Evolutionary conservation across 1,140 invertebrate species (phyloP), one percentile per base, ranked within the genome.

Genomic region (Matsumurasca onukii): DNA sequence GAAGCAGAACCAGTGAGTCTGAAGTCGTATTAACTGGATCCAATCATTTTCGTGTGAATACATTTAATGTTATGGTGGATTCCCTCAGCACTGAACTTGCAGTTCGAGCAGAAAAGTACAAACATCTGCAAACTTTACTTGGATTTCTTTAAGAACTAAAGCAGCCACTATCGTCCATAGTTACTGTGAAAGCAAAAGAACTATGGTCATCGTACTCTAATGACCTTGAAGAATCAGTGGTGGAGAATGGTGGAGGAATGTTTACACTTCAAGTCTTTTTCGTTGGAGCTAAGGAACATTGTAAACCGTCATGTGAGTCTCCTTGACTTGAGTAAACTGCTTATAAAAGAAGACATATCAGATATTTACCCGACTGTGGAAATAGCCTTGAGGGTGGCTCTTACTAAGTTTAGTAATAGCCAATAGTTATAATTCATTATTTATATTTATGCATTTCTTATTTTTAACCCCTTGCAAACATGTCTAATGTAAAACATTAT

Each of bases 71-170:
- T n/a, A n/a, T n/a, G n/a, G n/a, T n/a, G n/a, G n/a, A n/a, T n/a
- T n/a, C n/a, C n/a, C n/a, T n/a, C n/a, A n/a, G n/a, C n/a, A n/a
- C n/a, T n/a, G n/a, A n/a, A n/a, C n/a, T n/a, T n/a, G n/a, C n/a
- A n/a, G n/a, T n/a, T n/a, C n/a, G n/a, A n/a, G n/a, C n/a, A n/a
- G n/a, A n/a, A n/a, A n/a, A n/a, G n/a, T n/a, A n/a, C n/a, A n/a
- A n/a, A n/a, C n/a, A n/a, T n/a, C n/a, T n/a, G n/a, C 39, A 45
- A 45, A 45, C 39, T 45, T 45, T 45, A 45, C n/a, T 45, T 45
- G 39, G 39, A 45, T 45, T 45, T 45, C 9, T 45, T 45, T 9
- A 45, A 45, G 39, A 45, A 45, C 39, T 45, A 45, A 45, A 45
- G 39, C 39, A 45, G 39, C 39, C n/a, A 45, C 39, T n/a, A 45